phyloP scores from a whole-genome alignment of 2,797 vertebrate species.

The Tauraco hartlaubi region DNA sequence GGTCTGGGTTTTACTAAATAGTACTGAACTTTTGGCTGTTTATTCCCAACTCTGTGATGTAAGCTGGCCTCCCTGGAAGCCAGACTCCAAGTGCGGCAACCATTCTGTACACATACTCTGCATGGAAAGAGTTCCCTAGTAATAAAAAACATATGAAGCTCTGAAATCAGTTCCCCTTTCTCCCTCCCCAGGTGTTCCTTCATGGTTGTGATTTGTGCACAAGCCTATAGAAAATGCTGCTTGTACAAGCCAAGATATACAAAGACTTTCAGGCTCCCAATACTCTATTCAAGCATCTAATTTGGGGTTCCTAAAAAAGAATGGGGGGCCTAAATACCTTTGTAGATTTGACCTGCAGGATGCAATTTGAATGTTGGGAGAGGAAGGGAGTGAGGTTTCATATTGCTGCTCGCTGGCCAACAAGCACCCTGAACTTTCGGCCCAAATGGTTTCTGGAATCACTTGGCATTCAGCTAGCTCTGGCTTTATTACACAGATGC shows the following conservation, averaged over 20 bases:
- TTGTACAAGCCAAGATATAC: slow-evolving; percentile 43
- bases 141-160: slow-evolving; percentile 66
- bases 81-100: not conserved
- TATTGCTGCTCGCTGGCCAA: not conserved
- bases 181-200: slow-evolving; percentile 58
- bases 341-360: not conserved
- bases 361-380: not conserved
- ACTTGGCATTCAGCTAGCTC: not conserved
- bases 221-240: slow-evolving; percentile 52
- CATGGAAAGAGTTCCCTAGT: slow-evolving; percentile 65
- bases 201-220: slow-evolving; percentile 48
- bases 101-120: not conserved
- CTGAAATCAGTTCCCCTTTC: slow-evolving; percentile 55
- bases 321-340: slow-evolving; percentile 3
- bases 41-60: slow-evolving; percentile 61
- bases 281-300: not conserved
- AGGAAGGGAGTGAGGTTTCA: not conserved
- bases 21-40: slow-evolving; percentile 60
- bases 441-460: slow-evolving; percentile 18
- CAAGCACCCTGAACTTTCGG: slow-evolving; percentile 11
- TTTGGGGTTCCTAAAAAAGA: slow-evolving; percentile 8
- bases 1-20: slow-evolving; percentile 53
- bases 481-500: not conserved
- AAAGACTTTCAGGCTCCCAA: slow-evolving; percentile 39
- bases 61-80: slow-evolving; percentile 61